phyloP scores from a whole-genome alignment of 1,140 invertebrate species.

The Conus betulinus region DNA sequence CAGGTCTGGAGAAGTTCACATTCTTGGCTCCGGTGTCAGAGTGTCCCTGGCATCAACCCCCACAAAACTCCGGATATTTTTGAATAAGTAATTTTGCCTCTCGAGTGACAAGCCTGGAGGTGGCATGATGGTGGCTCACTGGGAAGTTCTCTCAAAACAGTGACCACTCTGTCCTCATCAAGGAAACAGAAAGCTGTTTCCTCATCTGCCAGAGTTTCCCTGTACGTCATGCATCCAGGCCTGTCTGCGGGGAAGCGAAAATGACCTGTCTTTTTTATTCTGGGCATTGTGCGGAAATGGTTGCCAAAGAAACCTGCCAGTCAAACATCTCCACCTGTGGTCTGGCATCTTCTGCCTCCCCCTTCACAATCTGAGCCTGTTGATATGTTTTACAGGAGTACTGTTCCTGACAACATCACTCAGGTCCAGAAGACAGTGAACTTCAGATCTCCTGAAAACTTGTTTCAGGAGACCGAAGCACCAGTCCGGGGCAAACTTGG shows the following conservation, averaged over 20 bases:
- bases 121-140: background rate
- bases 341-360: constrained; percentile 37
- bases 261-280: constrained; percentile 33
- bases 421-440: constrained; percentile 44
- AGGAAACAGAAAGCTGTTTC: background rate
- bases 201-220: background rate
- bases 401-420: constrained; percentile 38
- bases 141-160: background rate
- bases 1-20: background rate
- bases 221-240: background rate
- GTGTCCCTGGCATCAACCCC: background rate
- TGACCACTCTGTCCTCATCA: background rate
- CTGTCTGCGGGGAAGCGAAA: background rate
- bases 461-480: constrained; percentile 59
- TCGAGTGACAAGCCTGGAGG: background rate
- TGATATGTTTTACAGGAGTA: constrained; percentile 42
- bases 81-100: background rate
- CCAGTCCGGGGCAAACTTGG: constrained; percentile 59
- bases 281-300: constrained; percentile 43
- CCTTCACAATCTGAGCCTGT: constrained; percentile 46
- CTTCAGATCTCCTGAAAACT: constrained; percentile 36
- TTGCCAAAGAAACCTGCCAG: constrained; percentile 46
- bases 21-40: background rate
- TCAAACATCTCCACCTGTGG: constrained; percentile 35
- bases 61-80: background rate